Percentiles rank a stretch among this genome's conserved stretches.
These are phyloP conservation scores for Amazona ochrocephala DNA, from an alignment of 2,797 vertebrate genomes.

Conservation along the genomic window DNA sequence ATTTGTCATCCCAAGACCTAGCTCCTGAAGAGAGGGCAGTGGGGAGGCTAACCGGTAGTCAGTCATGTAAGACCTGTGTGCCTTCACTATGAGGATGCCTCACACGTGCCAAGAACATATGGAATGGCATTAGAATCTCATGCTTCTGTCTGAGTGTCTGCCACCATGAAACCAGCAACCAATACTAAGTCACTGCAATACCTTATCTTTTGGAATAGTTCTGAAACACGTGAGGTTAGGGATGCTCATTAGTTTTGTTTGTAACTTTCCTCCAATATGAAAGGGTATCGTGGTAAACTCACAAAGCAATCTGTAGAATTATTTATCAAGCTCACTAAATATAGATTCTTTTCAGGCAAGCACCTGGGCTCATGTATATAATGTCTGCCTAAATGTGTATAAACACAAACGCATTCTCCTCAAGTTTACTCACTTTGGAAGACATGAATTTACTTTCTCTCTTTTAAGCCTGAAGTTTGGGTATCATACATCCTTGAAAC, in stretches of 20 bases:
- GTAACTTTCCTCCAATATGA: neutral
- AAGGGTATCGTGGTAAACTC: neutral
- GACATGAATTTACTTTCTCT: neutral
- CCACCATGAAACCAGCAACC: neutral
- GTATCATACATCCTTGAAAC: neutral
- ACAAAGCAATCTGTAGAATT: neutral
- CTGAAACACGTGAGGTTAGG: neutral
- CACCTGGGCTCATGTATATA: neutral
- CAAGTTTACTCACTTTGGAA: neutral
- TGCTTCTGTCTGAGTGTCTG: neutral
- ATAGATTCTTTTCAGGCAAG: neutral
- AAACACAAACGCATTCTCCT: neutral
- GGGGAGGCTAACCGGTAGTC: neutral
- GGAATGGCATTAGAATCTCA: neutral
- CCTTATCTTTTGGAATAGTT: neutral
- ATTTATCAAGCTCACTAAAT: neutral
- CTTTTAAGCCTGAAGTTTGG: neutral
- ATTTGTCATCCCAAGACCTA: neutral
- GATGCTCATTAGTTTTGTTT: neutral
- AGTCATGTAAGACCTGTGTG: neutral
- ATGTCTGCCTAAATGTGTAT: neutral
- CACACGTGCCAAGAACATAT: neutral
- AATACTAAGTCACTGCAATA: neutral
- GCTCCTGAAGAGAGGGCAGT: neutral
- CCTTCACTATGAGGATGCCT: neutral